These are phyloP conservation scores for Oceanodroma leucorhoa DNA, from an alignment of 2,797 vertebrate species.

Conservation along the genomic window DNA sequence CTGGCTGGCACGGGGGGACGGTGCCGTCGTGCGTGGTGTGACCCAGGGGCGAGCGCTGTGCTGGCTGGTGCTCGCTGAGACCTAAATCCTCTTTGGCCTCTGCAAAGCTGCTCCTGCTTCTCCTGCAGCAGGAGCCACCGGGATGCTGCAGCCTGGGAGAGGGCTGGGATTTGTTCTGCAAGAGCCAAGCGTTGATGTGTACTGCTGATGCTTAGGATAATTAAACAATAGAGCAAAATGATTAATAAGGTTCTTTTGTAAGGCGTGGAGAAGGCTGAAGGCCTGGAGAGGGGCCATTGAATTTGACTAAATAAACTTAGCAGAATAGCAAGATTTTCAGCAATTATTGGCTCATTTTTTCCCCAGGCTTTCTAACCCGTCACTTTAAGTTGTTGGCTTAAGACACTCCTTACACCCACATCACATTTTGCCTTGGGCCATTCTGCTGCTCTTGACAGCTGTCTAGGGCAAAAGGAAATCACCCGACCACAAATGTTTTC, in stretches of 20 bases:
- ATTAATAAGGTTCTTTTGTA: slow-evolving; percentile 2
- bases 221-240: slow-evolving; percentile 6
- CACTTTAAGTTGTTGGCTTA: not conserved
- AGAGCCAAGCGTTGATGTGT: not conserved
- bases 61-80: accelerated
- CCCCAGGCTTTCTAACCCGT: not conserved
- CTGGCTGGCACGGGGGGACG: accelerated
- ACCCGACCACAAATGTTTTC: slow-evolving; percentile 19
- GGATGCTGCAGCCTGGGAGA: not conserved
- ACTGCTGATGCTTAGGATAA: slow-evolving; percentile 8
- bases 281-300: not conserved
- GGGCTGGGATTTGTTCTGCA: not conserved
- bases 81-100: not conserved
- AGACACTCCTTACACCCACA: slow-evolving; percentile 37
- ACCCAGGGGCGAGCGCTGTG: accelerated
- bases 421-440: slow-evolving; percentile 38
- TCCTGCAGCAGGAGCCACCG: not conserved
- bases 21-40: accelerated
- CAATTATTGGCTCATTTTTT: slow-evolving; percentile 36
- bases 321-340: slow-evolving; percentile 35
- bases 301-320: slow-evolving; percentile 24
- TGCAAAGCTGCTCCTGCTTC: not conserved
- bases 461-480: slow-evolving; percentile 62
- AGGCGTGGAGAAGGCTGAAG: not conserved
- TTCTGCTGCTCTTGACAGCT: slow-evolving; percentile 54